Percentiles rank a stretch among this genome's conserved stretches.
Evolutionary conservation across 2,797 vertebrate genomes (phyloP).

Genomic region (Coregonus ussuriensis): DNA sequence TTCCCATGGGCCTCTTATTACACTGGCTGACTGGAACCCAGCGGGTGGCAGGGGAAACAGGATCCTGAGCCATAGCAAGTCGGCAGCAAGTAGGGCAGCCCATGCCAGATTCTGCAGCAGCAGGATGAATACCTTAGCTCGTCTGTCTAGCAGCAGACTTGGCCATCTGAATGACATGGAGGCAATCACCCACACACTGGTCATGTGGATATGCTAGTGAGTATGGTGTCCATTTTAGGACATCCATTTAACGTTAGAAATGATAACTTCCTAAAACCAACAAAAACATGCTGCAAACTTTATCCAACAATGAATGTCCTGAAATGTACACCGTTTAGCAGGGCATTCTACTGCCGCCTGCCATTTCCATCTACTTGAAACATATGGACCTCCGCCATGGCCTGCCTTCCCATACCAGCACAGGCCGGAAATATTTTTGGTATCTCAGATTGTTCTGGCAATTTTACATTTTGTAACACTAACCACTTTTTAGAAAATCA

Average conservation of each 20-base stretch:
- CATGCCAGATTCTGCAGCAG: background rate
- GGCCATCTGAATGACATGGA: background rate
- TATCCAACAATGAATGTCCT: background rate
- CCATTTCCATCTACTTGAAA: background rate
- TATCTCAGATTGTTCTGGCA: no score
- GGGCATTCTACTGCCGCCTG: background rate
- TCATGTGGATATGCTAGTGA: background rate
- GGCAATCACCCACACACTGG: background rate
- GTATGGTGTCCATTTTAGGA: background rate
- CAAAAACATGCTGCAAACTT: background rate
- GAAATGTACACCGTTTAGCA: background rate
- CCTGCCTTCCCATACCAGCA: no score
- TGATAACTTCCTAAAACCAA: background rate
- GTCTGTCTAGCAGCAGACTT: background rate
- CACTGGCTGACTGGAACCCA: background rate
- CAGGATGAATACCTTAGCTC: background rate
- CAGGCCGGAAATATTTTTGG: no score
- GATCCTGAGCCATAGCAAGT: background rate
- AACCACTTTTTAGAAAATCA: no score
- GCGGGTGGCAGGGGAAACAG: background rate
- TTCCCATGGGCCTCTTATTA: constrained; percentile 21
- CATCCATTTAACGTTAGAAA: background rate
- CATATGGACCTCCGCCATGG: background rate
- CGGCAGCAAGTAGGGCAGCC: background rate
- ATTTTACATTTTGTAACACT: no score